These are phyloP conservation scores for Drosophila takahashii DNA, from an alignment of 1,140 invertebrate genomes.

Conservation along the genomic window DNA sequence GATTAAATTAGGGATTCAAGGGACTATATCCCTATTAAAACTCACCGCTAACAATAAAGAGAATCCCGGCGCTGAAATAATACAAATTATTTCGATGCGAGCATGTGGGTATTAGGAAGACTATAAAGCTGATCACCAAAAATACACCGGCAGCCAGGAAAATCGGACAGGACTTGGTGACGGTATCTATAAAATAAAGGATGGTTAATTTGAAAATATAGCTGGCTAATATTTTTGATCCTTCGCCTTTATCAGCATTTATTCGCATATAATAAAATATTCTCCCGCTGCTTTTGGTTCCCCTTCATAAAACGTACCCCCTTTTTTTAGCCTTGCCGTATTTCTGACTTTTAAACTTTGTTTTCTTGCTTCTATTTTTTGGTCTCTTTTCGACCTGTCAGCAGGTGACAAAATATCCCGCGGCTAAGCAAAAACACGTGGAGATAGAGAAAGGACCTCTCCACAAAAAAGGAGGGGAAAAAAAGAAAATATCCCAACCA, in stretches of 20 bases:
- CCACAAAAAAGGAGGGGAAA: too few species aligned
- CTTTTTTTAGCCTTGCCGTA: background rate
- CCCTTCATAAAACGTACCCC: background rate
- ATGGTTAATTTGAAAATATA: slow-evolving; percentile 63
- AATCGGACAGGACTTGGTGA: slow-evolving; percentile 88
- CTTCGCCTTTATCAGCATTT: background rate
- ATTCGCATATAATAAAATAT: background rate
- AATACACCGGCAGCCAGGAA: slow-evolving; percentile 88
- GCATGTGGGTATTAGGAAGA: slow-evolving; percentile 87
- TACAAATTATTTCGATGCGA: slow-evolving; percentile 87
- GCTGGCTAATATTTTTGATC: too few species aligned
- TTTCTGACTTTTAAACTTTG: background rate
- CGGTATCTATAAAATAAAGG: slow-evolving; percentile 87
- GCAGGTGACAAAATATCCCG: slow-evolving; percentile 10
- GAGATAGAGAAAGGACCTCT: background rate
- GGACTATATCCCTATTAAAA: background rate
- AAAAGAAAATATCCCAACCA: background rate
- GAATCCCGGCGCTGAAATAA: slow-evolving; percentile 88
- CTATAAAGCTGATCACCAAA: slow-evolving; percentile 87
- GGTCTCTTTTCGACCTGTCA: background rate
- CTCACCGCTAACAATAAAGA: slow-evolving; percentile 88
- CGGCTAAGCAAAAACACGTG: slow-evolving; percentile 13
- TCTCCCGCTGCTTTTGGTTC: background rate
- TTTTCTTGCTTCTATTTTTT: background rate
- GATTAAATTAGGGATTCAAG: background rate